These are phyloP conservation scores for Trichonephila inaurata DNA, from an alignment of 1,140 invertebrate species.

Conservation along the genomic window DNA sequence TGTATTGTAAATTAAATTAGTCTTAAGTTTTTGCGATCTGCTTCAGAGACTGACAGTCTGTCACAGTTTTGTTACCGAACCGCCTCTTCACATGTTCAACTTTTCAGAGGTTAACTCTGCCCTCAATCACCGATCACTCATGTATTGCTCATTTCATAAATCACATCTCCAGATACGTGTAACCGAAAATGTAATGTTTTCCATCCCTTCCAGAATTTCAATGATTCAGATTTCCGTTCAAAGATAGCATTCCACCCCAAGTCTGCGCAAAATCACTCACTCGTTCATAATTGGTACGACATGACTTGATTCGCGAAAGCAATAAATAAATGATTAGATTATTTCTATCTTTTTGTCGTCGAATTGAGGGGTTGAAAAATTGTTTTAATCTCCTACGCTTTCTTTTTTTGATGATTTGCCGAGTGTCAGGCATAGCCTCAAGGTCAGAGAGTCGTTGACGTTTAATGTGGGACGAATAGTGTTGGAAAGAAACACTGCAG, in stretches of 20 bases:
- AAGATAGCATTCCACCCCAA: slow-evolving; percentile 12
- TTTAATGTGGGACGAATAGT: not conserved
- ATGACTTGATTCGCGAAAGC: slow-evolving; percentile 57
- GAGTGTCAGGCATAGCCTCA: not conserved
- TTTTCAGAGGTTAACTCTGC: not conserved
- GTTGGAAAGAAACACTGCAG: not conserved
- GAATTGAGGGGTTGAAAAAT: slow-evolving; percentile 50
- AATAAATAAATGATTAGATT: slow-evolving; percentile 71
- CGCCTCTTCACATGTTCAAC: too few species aligned
- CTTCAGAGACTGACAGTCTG: not conserved
- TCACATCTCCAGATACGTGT: slow-evolving; percentile 42
- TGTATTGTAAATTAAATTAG: too few species aligned
- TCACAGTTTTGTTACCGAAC: not conserved
- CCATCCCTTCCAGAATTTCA: slow-evolving; percentile 53
- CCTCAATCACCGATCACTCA: not conserved
- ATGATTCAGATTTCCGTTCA: slow-evolving; percentile 69
- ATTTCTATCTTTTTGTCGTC: slow-evolving; percentile 41
- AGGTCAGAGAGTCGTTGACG: slow-evolving; percentile 44
- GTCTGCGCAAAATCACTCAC: slow-evolving; percentile 44
- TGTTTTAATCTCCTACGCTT: slow-evolving; percentile 60
- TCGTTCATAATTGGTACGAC: slow-evolving; percentile 69
- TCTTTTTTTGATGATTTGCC: slow-evolving; percentile 1
- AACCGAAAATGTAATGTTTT: slow-evolving; percentile 34
- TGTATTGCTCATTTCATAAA: slow-evolving; percentile 46
- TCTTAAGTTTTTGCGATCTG: too few species aligned